These are phyloP conservation scores for Coenonympha arcania DNA, from an alignment of 2,888 invertebrate species.

Conservation along the genomic window DNA sequence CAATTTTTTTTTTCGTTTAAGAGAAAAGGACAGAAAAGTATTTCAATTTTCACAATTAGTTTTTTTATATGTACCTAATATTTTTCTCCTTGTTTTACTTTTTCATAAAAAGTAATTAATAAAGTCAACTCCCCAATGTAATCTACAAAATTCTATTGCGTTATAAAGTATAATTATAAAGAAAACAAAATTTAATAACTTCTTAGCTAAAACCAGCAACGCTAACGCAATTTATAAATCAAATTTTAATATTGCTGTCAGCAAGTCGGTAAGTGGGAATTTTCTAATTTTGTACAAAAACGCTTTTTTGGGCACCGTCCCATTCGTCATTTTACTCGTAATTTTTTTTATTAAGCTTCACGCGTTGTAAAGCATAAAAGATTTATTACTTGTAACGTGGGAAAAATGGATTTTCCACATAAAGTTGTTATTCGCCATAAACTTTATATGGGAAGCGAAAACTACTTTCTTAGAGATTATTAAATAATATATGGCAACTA, in stretches of 20 bases:
- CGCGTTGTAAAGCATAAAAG: constrained; percentile 13
- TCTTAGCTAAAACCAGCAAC: neutral
- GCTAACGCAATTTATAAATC: constrained; percentile 9
- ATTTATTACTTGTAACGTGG: constrained; percentile 13
- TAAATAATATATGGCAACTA: neutral
- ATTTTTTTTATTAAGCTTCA: constrained; percentile 14
- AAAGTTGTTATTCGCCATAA: neutral
- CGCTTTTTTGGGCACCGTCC: constrained; percentile 5
- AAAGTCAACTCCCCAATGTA: no score
- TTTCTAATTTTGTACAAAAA: constrained; percentile 16
- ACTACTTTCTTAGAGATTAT: constrained; percentile 1
- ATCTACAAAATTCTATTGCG: no score
- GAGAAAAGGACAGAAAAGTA: no score
- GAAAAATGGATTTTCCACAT: constrained; percentile 5
- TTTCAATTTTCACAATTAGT: no score
- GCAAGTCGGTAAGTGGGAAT: constrained; percentile 6
- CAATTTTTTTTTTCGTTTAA: no score
- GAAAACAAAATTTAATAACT: neutral
- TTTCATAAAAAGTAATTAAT: no score
- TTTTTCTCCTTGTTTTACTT: no score
- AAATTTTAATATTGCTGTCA: constrained; percentile 3
- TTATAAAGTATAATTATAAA: no score
- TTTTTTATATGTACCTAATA: no score
- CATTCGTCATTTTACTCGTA: constrained; percentile 15
- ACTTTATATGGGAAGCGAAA: constrained; percentile 3